A percentile compares a stretch with the other conserved stretches of the same genome.
These are phyloP conservation scores for Lepidocyrtinus sp. DNA, from an alignment of 2,888 invertebrate genomes.

Conservation along the genomic window DNA sequence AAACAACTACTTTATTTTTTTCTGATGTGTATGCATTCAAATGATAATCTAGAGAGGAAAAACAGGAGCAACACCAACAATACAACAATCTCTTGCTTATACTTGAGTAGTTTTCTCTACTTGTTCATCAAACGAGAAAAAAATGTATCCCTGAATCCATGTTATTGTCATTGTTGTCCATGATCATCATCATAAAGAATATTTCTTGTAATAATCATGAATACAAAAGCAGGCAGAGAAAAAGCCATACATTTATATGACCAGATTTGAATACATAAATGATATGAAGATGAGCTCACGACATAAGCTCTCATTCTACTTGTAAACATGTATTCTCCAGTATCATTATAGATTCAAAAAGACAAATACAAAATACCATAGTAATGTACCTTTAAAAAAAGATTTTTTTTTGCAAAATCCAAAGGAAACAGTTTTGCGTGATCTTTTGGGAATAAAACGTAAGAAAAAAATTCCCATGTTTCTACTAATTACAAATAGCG, in stretches of 20 bases:
- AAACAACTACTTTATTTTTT: conserved; percentile 9
- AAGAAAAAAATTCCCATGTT: too few relatives aligned
- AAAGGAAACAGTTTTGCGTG: too few relatives aligned
- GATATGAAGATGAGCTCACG: background rate
- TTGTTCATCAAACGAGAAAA: conserved; percentile 43
- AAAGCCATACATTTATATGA: conserved; percentile 11
- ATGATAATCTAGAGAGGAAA: conserved; percentile 18
- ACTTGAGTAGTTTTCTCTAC: conserved; percentile 48
- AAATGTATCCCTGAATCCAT: conserved; percentile 23
- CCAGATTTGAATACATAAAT: conserved; percentile 6
- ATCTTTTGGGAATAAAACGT: too few relatives aligned
- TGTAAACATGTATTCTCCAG: too few relatives aligned
- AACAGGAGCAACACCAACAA: conserved; percentile 19
- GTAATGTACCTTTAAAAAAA: too few relatives aligned
- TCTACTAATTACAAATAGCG: too few relatives aligned
- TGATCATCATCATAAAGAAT: conserved; percentile 25
- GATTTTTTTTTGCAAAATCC: too few relatives aligned
- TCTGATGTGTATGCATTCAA: conserved; percentile 8
- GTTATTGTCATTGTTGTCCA: conserved; percentile 33
- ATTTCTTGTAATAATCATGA: conserved; percentile 10
- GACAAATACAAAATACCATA: too few relatives aligned
- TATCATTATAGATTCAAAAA: too few relatives aligned
- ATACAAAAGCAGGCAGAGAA: conserved; percentile 12
- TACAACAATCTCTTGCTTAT: conserved; percentile 48
- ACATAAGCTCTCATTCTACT: too few relatives aligned